Evolutionary conservation across 37 sponge, comb jelly and placozoan species (phyloP), one percentile per base, ranked within the genome.

Genomic region (Haliclona indistincta): DNA sequence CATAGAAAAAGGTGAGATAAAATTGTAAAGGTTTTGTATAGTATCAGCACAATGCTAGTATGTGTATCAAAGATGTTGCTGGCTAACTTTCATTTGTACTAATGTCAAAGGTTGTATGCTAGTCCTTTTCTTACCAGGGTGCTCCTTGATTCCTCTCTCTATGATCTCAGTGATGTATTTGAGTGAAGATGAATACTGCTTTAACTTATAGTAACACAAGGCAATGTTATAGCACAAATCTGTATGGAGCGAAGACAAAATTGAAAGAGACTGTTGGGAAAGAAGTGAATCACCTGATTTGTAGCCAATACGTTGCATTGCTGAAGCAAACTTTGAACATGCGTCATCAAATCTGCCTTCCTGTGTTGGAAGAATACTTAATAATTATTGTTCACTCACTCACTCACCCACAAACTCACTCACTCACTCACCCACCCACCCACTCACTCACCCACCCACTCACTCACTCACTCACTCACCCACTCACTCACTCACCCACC

Each of bases 101-200:
- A n/a, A n/a, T n/a, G n/a, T n/a, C n/a, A n/a, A 23, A 55, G 74
- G 42, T n/a, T n/a, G n/a, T n/a, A 7, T 54, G 71, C 38, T 33
- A 20, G 32, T 62, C 70, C 19, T 70, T 51, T 36, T 79, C 80
- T 29, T 51, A 81, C 92, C 92, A 45, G 96, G 96, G 40, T 96
- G 91, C 3, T 94, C 95, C 51, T 82, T 86, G 38, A 98, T 94
- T 38, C 93, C 99, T 55, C 83, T 83, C 81, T 98, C 99, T 23
- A 98, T 86, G 51, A 98, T 81, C 54, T 98, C 99, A 35, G 93
- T 83, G 40, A 98, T 94, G 85, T 86, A 78, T 74, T 98, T 98
- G 47, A 94, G 90, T 33, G 99, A 66, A 8, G 80, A 60, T 0
- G 95, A 86, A 65, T 90, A 91, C 64, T 89, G 87, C 68, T 81